Base-by-base conservation (phyloP, 2,888 invertebrate species). In the Phengaris alcon region DNA sequence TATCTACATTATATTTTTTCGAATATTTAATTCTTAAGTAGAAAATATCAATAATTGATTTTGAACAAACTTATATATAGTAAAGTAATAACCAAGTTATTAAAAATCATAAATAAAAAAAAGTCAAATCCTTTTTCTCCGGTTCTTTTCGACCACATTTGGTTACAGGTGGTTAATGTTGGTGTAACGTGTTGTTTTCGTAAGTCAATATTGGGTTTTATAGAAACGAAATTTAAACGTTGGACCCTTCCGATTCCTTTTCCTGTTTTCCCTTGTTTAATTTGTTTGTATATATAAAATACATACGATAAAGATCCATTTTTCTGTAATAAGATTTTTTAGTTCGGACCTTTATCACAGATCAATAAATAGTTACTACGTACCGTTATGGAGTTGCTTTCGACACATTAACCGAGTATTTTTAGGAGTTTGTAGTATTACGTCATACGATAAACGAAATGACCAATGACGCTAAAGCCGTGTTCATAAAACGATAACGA, bases 191-290 rank as follows among this genome's bases (percentile, higher is more conserved):
- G 22, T 59, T 15, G 8, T 22, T 10, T 9, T 59, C 15, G 22
- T 59, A 15, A 55, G n/a, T 55, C n/a, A 57, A 59, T 59, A 59
- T 59, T 59, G 59, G 59, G 59, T 59, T 22, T 59, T 22, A 64
- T 64, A 44, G 44, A 64, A 64, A 64, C 35, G 64, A 64, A 64
- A 64, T 64, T 64, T 44, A 64, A 64, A 64, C 35, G 13, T 64
- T 35, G 35, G 64, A 64, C 64, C 64, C 64, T 64, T 64, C 64
- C 64, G 64, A 13, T 44, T 64, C 13, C 13, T 64, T 35, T 64
- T 64, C 64, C 64, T 64, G 64, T 44, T 64, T 44, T 64, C 64
- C 35, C 64, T 35, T 64, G 35, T 44, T 64, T 64, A 35, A 64
- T 44, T 64, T 64, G 12, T 64, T 64, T 64, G 35, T 64, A 64